Conservation (phyloP, 2,113 vertebrate species). For the Pomatorhinus ruficollis region DNA sequence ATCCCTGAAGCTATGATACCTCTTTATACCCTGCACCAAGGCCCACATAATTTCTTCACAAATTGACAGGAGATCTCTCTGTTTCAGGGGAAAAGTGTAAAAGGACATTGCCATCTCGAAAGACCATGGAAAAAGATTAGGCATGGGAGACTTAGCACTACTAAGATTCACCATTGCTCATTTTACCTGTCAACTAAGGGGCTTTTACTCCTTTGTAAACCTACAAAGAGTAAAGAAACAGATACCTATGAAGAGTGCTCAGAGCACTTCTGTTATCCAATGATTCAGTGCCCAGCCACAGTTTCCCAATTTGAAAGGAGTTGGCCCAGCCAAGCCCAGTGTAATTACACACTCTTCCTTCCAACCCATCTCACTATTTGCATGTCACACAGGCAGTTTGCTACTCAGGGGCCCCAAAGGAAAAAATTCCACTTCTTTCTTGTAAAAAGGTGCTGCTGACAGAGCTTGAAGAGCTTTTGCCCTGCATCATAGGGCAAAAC, state of each 20-base stretch:
- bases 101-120: not conserved
- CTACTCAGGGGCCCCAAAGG: not conserved
- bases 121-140: not conserved
- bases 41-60: not conserved
- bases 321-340: not conserved
- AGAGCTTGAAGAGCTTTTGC: not conserved
- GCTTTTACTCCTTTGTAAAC: not conserved
- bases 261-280: not conserved
- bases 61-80: not conserved
- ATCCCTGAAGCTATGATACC: not conserved
- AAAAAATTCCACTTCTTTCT: not conserved
- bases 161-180: not conserved
- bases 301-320: conserved; percentile 14
- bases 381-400: not conserved
- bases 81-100: not conserved
- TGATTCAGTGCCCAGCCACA: not conserved
- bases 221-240: not conserved
- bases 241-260: not conserved
- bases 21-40: not conserved
- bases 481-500: not conserved
- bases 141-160: not conserved
- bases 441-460: not conserved
- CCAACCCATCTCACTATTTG: not conserved
- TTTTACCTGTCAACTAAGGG: not conserved
- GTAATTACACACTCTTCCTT: not conserved